These are phyloP conservation scores for Campylomormyrus tamandua DNA, from an alignment of 2,113 vertebrate genomes.

Conservation along the genomic window DNA sequence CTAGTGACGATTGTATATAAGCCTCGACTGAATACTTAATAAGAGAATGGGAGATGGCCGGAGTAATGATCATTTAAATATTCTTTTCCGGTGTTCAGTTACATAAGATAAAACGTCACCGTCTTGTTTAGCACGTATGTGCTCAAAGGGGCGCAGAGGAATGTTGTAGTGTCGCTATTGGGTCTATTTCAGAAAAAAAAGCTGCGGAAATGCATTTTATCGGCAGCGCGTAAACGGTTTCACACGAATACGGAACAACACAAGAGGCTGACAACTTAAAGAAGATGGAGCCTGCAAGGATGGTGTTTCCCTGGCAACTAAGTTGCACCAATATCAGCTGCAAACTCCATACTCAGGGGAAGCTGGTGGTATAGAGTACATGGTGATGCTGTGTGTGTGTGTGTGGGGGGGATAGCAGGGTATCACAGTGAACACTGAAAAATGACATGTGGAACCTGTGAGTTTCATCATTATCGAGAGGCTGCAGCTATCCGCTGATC, in stretches of 20 bases:
- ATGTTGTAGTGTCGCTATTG: not conserved
- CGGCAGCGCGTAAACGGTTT: not conserved
- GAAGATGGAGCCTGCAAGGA: not conserved
- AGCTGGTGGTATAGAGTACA: not conserved
- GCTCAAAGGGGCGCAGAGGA: not conserved
- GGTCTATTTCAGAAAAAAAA: not conserved
- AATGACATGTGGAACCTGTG: not conserved
- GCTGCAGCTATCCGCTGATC: not conserved
- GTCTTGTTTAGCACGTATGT: not conserved
- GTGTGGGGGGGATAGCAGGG: not conserved
- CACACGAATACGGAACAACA: not conserved
- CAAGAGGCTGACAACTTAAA: slow-evolving; percentile 3
- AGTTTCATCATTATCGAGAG: not conserved
- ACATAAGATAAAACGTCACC: not conserved
- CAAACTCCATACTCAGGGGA: not conserved
- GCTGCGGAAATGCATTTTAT: not conserved
- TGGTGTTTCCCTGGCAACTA: slow-evolving; percentile 2
- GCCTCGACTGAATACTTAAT: not conserved
- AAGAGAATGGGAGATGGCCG: not conserved
- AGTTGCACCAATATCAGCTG: not conserved
- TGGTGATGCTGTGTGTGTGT: not conserved
- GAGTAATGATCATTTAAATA: not conserved
- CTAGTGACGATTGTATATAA: not conserved
- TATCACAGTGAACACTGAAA: not conserved
- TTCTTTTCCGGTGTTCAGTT: not conserved